Base-by-base conservation (phyloP, 2,797 vertebrate species). In the Choloepus didactylus region DNA sequence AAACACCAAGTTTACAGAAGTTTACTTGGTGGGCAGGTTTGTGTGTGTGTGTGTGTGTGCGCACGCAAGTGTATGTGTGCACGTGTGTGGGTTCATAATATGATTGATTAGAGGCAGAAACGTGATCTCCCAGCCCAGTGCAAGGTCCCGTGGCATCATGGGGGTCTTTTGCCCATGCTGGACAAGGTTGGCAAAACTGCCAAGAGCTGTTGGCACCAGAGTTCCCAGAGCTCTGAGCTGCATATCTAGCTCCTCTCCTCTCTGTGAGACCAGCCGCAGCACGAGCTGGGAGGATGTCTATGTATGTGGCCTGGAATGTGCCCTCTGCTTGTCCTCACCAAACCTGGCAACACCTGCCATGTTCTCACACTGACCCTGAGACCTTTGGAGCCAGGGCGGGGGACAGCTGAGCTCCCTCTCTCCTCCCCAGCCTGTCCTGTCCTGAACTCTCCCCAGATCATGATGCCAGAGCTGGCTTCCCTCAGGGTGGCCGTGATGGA, bases 381-480 rank as follows among this genome's bases (percentile, higher is more conserved):
- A 56, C 64, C 81, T 83, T 84, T n/a, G 66, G 89, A 87, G 81
- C 85, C 23, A 35, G 27, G 35, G 59, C 27, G 6, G 0, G 1
- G 44, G 66, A 10, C 23, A 21, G 15, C n/a, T 44, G 23, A 41
- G 41, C 21, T 9, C 4, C 18, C 60, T 62, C 49, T 21, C 18
- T 21, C 21, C 10, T 49, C 66, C 49, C 49, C n/a, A 95, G 54
- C 77, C 46, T 80, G 16, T 16, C 46, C 23, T 76, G 23, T 90
- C 49, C 64, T 2, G 2, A 83, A 92, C 87, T 93, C 93, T 46
- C 66, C 70, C 70, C 96, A 99, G 99, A 99, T 99, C 97, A 97
- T 99, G 97, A 98, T 99, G 96, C 99, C 99, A 2, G 99, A 99
- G 97, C 97, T 99, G 98, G 99, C 99, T 0, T 99, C 99, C 94